phyloP scores from a whole-genome alignment of 2,888 invertebrate species.

The Omphaloscelis lunosa region DNA sequence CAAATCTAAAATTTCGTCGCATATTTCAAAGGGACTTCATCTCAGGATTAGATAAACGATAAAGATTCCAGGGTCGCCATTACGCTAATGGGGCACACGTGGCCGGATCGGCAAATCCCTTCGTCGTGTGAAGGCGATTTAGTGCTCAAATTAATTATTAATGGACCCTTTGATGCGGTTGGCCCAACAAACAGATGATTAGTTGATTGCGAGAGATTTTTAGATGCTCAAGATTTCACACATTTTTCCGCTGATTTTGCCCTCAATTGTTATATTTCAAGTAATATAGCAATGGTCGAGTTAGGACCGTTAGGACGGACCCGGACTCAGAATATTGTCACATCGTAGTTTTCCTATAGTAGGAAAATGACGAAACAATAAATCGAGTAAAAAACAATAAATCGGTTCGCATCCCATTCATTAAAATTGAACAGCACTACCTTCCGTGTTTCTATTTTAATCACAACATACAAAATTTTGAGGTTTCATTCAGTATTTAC shows the following conservation, averaged over 20 bases:
- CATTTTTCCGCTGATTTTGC: not conserved
- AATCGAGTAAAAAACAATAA: not conserved
- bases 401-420: not conserved
- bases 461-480: not conserved
- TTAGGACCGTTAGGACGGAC: too few species aligned
- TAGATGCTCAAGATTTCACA: constrained; percentile 52
- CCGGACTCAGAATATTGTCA: too few species aligned
- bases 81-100: constrained; percentile 89
- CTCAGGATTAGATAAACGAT: constrained; percentile 69
- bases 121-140: constrained; percentile 88
- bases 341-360: too few species aligned
- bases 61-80: constrained; percentile 86
- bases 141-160: constrained; percentile 89
- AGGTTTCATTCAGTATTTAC: not conserved
- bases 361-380: constrained; percentile 20
- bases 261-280: not conserved
- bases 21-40: constrained; percentile 49
- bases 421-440: not conserved
- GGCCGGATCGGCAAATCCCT: constrained; percentile 86
- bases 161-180: constrained; percentile 85
- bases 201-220: constrained; percentile 84
- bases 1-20: constrained; percentile 12
- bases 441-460: not conserved
- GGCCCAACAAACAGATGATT: constrained; percentile 82
- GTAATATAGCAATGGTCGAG: too few species aligned